These are phyloP conservation scores for Benitochromis conjunctus DNA, from an alignment of 2,113 vertebrate species.

Conservation along the genomic window DNA sequence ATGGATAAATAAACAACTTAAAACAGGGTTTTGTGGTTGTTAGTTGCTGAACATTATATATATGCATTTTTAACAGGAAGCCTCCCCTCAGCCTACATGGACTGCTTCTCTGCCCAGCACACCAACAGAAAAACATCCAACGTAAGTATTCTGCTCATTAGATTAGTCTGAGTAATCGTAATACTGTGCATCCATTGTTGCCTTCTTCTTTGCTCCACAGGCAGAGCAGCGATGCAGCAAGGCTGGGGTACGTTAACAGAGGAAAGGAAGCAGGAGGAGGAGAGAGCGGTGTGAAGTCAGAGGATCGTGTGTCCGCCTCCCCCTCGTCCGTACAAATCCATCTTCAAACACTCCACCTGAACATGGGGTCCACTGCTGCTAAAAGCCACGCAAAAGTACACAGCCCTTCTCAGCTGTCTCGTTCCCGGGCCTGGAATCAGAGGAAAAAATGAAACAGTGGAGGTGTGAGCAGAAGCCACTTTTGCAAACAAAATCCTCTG, in stretches of 20 bases:
- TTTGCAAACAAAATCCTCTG: neutral
- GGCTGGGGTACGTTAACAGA: neutral
- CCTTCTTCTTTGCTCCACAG: constrained; percentile 15
- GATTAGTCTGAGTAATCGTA: neutral
- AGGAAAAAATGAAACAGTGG: constrained; percentile 43
- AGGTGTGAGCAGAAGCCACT: neutral
- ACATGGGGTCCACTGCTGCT: neutral
- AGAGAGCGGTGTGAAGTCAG: neutral
- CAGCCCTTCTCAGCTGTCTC: neutral
- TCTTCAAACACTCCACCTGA: constrained; percentile 49
- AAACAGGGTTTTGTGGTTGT: neutral
- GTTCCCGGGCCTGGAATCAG: neutral
- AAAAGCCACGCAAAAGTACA: constrained; percentile 6
- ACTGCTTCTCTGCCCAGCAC: neutral
- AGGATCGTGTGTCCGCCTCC: constrained; percentile 23
- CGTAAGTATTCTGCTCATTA: constrained; percentile 20
- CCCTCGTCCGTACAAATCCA: constrained; percentile 26
- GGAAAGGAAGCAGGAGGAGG: neutral
- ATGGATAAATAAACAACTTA: neutral
- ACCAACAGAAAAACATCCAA: neutral
- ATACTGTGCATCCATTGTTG: neutral
- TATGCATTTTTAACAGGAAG: constrained; percentile 15
- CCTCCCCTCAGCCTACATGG: neutral
- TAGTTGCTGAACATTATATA: neutral
- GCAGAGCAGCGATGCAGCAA: constrained; percentile 19